Evolutionary conservation across 2,797 vertebrate genomes (phyloP).

Genomic region (Spea hammondii): DNA sequence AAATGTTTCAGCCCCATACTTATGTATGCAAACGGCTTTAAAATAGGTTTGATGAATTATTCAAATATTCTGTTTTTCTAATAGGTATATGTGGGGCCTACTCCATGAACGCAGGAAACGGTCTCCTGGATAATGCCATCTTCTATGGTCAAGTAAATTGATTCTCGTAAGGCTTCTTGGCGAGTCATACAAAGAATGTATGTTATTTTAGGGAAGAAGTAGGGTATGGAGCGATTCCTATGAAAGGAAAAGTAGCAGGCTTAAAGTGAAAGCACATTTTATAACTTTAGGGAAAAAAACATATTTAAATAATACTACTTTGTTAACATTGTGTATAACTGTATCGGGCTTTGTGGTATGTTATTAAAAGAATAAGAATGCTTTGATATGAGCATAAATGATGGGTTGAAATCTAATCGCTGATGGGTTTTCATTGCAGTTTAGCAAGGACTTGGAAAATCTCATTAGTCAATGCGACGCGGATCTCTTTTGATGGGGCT

Average conservation of each 20-base stretch:
- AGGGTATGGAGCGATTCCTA: slow-evolving; percentile 15
- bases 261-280: no score
- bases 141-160: neutral
- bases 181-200: neutral
- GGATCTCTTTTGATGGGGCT: no score
- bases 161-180: slow-evolving; percentile 4
- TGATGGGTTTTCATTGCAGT: no score
- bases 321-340: no score
- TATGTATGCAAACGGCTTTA: slow-evolving; percentile 10
- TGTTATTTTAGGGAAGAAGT: slow-evolving; percentile 16
- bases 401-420: neutral
- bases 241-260: no score
- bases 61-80: slow-evolving; percentile 8
- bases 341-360: no score
- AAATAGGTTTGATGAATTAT: slow-evolving; percentile 2
- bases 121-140: slow-evolving; percentile 12
- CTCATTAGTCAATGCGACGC: no score
- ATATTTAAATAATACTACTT: no score
- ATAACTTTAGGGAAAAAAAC: no score
- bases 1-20: neutral
- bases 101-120: neutral
- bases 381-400: neutral
- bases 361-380: no score
- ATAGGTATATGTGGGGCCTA: neutral
- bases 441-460: no score